Evolutionary conservation across 2,113 vertebrate genomes (phyloP), one percentile per base, ranked within the genome.

Genomic region (Oreochromis niloticus): DNA sequence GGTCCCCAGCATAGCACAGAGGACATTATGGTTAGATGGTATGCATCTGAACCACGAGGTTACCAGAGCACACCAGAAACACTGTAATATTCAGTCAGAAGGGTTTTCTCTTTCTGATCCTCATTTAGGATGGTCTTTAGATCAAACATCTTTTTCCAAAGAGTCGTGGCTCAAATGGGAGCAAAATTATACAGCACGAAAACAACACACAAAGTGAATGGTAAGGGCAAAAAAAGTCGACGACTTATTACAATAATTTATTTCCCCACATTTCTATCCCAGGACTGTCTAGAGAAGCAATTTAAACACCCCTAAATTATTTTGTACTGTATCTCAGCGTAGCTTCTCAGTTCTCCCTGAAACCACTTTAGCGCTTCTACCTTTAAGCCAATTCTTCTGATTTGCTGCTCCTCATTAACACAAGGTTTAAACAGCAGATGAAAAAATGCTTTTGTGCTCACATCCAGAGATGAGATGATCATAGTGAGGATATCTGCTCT

Each of bases 71-170:
- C 41, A 82, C 71, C 52, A 79, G 66, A 89, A 83, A 89, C 85
- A 91, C 46, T 57, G 36, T 39, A 87, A 91, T 16, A 85, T 85
- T 88, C 92, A 79, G 87, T 86, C 85, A 84, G 82, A 89, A 80
- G 17, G 5, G 78, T 89, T 84, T 89, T 89, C 36, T 75, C 68
- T 87, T 52, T 41, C 81, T 92, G 85, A 90, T 81, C 68, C 84
- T 85, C 73, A 80, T 90, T 87, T 86, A 85, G n/a, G 84, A 81
- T 75, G 68, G 73, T 90, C 85, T 88, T 43, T 59, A 88, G n/a
- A 89, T 82, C 80, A 83, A 89, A 78, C 81, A 11, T 27, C 2
- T 86, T 88, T 91, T 68, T 81, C 50, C 52, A 39, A 54, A 92
- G 66, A 85, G 54, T 55, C 39, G n/a, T 3, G 80, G 50, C 61